Conservation (phyloP, 2,888 invertebrate genomes). For the Phragmatobia fuliginosa region DNA sequence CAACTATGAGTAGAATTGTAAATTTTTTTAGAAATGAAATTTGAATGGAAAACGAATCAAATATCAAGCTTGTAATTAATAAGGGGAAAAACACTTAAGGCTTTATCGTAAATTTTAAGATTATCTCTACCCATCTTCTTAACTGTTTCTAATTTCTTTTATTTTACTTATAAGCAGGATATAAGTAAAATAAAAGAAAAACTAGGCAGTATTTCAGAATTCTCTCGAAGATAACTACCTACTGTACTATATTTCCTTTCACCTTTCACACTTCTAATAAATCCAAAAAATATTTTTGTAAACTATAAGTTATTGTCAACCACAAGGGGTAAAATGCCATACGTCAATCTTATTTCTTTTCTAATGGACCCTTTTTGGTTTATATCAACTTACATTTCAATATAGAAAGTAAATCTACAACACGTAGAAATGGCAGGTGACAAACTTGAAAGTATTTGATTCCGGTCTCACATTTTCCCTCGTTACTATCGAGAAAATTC, state of each 20-base stretch:
- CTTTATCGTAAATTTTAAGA: background rate
- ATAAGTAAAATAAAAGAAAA: no score
- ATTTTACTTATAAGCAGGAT: no score
- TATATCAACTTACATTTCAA: background rate
- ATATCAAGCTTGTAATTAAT: background rate
- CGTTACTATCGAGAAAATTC: background rate
- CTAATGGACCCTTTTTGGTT: background rate
- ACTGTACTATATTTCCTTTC: no score
- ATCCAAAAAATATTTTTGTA: background rate
- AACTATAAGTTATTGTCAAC: background rate
- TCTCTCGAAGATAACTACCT: no score
- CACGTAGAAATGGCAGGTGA: conserved; percentile 6
- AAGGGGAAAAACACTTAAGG: background rate
- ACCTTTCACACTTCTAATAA: no score
- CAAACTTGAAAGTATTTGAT: conserved; percentile 5
- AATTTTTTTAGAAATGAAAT: background rate
- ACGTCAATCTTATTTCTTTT: background rate
- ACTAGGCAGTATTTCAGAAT: background rate
- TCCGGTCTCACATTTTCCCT: conserved; percentile 1
- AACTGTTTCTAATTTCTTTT: no score
- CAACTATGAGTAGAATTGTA: background rate
- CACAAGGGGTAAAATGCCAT: background rate
- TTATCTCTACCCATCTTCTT: no score
- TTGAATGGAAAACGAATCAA: background rate
- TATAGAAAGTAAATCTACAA: conserved; percentile 5